Conservation (phyloP, 2,113 vertebrate genomes). For the Cervus canadensis region DNA sequence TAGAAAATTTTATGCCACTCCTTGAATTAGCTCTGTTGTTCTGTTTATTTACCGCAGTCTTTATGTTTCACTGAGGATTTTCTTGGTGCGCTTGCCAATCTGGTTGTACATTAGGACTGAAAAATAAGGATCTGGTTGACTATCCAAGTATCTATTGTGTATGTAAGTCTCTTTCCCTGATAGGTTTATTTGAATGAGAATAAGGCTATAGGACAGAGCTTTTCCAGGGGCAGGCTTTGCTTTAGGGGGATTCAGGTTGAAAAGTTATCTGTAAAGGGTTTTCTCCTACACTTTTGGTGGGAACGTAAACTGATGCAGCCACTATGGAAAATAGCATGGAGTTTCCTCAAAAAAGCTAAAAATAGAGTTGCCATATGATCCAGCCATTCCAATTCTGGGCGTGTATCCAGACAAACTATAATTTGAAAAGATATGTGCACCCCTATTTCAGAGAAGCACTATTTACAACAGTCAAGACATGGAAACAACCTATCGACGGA, state of each 20-base stretch:
- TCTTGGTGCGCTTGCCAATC: not conserved
- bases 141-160: not conserved
- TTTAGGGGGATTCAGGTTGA: not conserved
- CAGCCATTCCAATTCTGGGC: not conserved
- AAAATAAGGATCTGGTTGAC: not conserved
- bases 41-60: not conserved
- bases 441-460: not conserved
- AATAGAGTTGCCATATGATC: not conserved
- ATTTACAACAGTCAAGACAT: not conserved
- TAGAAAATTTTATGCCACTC: not conserved
- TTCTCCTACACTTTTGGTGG: not conserved
- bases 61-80: not conserved
- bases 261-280: not conserved
- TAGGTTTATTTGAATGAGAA: not conserved
- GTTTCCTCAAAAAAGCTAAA: not conserved
- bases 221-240: not conserved
- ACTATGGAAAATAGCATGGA: not conserved
- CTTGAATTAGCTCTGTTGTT: not conserved
- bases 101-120: not conserved
- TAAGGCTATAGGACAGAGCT: not conserved
- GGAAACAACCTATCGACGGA: rapidly evolving
- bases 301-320: not conserved
- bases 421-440: not conserved
- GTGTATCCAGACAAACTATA: not conserved
- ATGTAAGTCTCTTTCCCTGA: not conserved